phyloP scores from a whole-genome alignment of 1,140 invertebrate species.

The Cyphomyrmex costatus region DNA sequence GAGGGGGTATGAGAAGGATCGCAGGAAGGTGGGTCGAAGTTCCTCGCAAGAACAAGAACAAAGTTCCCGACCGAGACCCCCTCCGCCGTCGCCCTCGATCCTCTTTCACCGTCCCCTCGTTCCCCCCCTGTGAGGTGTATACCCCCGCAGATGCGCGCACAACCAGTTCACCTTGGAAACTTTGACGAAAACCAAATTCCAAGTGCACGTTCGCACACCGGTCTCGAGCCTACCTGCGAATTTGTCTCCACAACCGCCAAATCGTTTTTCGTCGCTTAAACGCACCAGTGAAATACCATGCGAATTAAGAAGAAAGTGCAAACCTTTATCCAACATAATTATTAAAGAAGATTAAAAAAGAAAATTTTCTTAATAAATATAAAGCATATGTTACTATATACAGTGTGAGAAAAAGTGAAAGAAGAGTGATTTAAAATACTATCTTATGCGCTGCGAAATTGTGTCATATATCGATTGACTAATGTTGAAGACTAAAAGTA shows the following conservation, averaged over 20 bases:
- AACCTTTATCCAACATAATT: too few relatives aligned
- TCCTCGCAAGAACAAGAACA: conserved; percentile 87
- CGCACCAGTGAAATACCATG: not conserved
- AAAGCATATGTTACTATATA: not conserved
- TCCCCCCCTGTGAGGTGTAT: conserved; percentile 73
- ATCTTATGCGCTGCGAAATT: not conserved
- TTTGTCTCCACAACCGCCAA: conserved; percentile 33
- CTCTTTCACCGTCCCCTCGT: conserved; percentile 69
- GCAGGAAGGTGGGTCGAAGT: conserved; percentile 81
- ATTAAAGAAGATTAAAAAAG: not conserved
- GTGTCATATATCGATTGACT: not conserved
- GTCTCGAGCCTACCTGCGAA: conserved; percentile 52
- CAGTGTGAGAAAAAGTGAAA: too few relatives aligned
- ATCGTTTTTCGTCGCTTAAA: not conserved
- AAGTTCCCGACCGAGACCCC: conserved; percentile 83
- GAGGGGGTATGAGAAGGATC: conserved; percentile 34
- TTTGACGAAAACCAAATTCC: conserved; percentile 84
- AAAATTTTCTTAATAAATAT: not conserved
- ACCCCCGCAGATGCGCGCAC: conserved; percentile 80
- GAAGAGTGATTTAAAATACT: not conserved
- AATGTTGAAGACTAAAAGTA: not conserved
- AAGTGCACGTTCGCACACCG: conserved; percentile 61
- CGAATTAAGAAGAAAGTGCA: not conserved
- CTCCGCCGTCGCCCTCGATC: conserved; percentile 76
- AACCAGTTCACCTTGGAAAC: conserved; percentile 84